A percentile compares a stretch with the other conserved stretches of the same genome.
phyloP scores from a whole-genome alignment of 1,140 invertebrate species.

The Drosophila nigrodunni region DNA sequence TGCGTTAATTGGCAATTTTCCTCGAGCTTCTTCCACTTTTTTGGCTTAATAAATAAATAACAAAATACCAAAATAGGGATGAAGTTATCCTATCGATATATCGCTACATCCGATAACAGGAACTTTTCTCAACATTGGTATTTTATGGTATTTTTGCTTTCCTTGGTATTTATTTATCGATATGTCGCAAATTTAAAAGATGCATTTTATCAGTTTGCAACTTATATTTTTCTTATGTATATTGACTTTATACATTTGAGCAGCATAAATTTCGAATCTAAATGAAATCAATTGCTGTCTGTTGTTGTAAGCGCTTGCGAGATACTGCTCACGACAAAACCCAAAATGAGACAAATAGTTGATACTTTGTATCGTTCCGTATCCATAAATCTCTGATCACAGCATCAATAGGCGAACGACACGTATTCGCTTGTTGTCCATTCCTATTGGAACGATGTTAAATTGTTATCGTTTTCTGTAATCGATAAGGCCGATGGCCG shows the following conservation, averaged over 20 bases:
- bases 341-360: no score
- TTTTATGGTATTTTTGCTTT: constrained; percentile 8
- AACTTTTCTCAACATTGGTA: constrained; percentile 6
- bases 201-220: not conserved
- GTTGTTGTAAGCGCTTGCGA: no score
- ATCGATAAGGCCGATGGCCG: not conserved
- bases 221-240: no score
- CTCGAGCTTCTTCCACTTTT: not conserved
- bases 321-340: no score
- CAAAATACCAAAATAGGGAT: constrained; percentile 48
- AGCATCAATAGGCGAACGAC: not conserved
- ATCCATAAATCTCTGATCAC: not conserved
- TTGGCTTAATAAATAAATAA: constrained; percentile 51
- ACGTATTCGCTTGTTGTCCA: not conserved
- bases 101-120: not conserved
- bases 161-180: not conserved
- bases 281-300: no score
- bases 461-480: not conserved
- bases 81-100: constrained; percentile 29
- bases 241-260: no score
- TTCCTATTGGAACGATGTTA: not conserved
- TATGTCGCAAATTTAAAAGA: not conserved
- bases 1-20: constrained; percentile 10
- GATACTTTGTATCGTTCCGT: no score
- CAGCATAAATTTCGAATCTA: no score